Evolutionary conservation across 92 coral and sea anemone genomes (phyloP), one percentile per base, ranked within the genome.

Genomic region (Actinostola sp.): DNA sequence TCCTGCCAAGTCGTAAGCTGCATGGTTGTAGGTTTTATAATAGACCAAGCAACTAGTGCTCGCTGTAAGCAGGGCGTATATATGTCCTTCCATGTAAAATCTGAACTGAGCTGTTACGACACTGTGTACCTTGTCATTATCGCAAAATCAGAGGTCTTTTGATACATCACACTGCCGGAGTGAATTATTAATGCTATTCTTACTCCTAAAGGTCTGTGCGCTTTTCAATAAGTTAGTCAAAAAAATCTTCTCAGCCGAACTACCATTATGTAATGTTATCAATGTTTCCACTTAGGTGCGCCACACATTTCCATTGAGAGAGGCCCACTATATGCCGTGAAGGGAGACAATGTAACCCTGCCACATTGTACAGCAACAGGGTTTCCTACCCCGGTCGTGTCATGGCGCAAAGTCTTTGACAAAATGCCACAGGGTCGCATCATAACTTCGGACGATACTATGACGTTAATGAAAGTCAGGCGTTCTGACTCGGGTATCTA

Each of bases 331-430:
- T 79, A 66, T 29, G 79, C 66, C 24, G 35, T 39, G 27, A 69
- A 39, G 19, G 84, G 84, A 15, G 75, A 49, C 25, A 70, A 79
- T 35, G 67, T 79, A 9, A 69, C 63, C 14, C 58, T 79, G 13
- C 84, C 84, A 14, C 53, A 55, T 20, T 79, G 84, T 45, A 67
- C 35, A 19, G 89, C 71, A 30, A 84, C 77, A 54, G 89, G 89
- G 1, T 78, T 21, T 33, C 89, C 89, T 9, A 67, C 66, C 23
- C 89, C 89, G 29, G 89, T 84, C 0, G 89, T 84, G 52, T 70
- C 89, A 11, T 84, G 89, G 89, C 68, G 63, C 26, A 84, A 84
- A 53, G 79, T 84, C 28, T 42, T 71, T 10, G 89, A 78, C 41
- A 78, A 49, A 49, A 67, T 84, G 63, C 89, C 89, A 5, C 62